A percentile compares a stretch with the other conserved stretches of the same genome.
Conservation (phyloP, 2,797 vertebrate genomes). For the Chromis chromis region DNA sequence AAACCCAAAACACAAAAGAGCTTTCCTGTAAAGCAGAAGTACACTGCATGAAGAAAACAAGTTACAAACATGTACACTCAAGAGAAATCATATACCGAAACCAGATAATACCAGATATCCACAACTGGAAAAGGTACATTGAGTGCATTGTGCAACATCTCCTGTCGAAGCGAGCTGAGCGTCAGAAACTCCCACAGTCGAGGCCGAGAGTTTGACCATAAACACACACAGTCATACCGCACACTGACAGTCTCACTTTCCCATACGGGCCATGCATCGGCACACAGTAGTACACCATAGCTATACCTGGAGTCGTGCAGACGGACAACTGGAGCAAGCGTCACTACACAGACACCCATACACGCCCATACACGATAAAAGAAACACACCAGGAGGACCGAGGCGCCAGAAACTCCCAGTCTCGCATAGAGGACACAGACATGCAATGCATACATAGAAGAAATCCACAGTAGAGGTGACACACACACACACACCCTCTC, state of each 20-base stretch:
- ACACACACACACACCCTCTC: no score
- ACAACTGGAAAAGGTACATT: slow-evolving; percentile 77
- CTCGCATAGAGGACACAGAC: slow-evolving; percentile 72
- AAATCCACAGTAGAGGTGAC: slow-evolving; percentile 59
- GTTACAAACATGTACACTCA: slow-evolving; percentile 67
- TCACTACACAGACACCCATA: slow-evolving; percentile 48
- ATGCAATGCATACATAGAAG: slow-evolving; percentile 75
- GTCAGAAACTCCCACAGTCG: slow-evolving; percentile 60
- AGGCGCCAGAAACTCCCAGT: slow-evolving; percentile 48
- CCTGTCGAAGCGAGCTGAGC: slow-evolving; percentile 76
- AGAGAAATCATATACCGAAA: slow-evolving; percentile 70
- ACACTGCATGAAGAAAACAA: slow-evolving; percentile 62
- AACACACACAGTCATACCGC: slow-evolving; percentile 29
- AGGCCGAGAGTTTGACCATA: slow-evolving; percentile 53
- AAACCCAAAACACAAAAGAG: slow-evolving; percentile 62
- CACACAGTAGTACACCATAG: slow-evolving; percentile 84
- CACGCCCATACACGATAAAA: slow-evolving; percentile 38
- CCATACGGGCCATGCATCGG: slow-evolving; percentile 87
- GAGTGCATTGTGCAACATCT: slow-evolving; percentile 83
- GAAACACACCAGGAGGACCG: slow-evolving; percentile 50
- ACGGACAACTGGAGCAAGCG: slow-evolving; percentile 80
- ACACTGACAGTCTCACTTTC: slow-evolving; percentile 41
- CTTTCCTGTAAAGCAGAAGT: slow-evolving; percentile 65
- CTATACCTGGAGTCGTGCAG: slow-evolving; percentile 90
- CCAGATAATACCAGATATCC: slow-evolving; percentile 72